A percentile compares a stretch with the other conserved stretches of the same genome.
These are phyloP conservation scores for Chironomus riparius DNA, from an alignment of 2,888 invertebrate species.

Conservation along the genomic window DNA sequence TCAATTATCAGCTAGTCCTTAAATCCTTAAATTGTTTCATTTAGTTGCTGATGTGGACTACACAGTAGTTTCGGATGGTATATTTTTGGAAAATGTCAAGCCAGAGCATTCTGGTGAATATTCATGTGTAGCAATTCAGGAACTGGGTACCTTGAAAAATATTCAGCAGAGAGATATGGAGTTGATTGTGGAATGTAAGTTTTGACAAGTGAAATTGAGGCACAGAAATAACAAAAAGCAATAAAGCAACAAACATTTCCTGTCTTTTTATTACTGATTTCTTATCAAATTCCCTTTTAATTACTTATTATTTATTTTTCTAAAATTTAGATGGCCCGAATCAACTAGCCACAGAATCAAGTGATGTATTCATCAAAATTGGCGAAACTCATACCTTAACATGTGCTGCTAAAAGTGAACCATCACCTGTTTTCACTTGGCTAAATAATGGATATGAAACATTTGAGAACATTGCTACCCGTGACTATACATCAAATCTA, in stretches of 20 bases:
- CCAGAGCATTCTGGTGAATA: background rate
- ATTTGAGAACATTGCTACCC: background rate
- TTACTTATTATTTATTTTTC: too few relatives aligned
- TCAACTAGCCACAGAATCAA: background rate
- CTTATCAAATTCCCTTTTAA: too few relatives aligned
- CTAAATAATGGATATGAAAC: background rate
- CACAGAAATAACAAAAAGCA: too few relatives aligned
- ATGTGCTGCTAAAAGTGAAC: background rate
- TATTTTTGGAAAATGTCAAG: background rate
- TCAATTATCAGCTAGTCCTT: background rate
- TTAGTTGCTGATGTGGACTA: background rate
- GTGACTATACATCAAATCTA: background rate
- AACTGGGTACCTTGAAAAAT: background rate
- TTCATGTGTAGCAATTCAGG: conserved; percentile 8
- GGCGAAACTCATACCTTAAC: background rate
- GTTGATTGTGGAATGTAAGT: conserved; percentile 10
- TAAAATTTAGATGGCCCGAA: background rate
- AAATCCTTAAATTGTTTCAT: background rate
- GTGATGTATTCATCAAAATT: background rate
- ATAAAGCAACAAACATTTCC: too few relatives aligned
- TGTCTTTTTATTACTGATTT: too few relatives aligned
- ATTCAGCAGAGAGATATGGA: background rate
- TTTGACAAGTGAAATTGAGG: background rate
- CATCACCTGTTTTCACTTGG: background rate
- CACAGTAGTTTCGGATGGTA: background rate